Conservation (phyloP, 2,113 vertebrate species). For the Saccopteryx bilineata region DNA sequence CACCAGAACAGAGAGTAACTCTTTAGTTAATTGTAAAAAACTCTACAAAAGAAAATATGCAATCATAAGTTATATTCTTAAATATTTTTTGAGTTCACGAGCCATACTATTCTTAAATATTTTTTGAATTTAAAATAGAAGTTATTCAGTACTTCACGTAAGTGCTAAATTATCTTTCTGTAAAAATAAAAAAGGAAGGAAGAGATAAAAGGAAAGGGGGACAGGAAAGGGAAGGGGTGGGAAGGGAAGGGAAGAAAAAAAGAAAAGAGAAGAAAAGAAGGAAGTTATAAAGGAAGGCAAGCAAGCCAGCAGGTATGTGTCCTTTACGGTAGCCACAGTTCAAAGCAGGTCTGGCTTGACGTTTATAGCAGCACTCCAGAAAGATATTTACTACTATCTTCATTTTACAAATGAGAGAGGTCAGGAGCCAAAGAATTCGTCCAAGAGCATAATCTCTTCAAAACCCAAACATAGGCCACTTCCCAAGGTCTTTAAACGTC, state of each 20-base stretch:
- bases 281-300: not conserved
- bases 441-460: not conserved
- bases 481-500: too few species aligned
- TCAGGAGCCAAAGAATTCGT: not conserved
- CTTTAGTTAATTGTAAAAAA: slow-evolving; percentile 19
- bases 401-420: not conserved
- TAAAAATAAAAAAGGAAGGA: not conserved
- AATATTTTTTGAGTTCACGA: not conserved
- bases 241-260: not conserved
- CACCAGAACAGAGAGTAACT: not conserved
- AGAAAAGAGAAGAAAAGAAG: too few species aligned
- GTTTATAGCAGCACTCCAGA: not conserved
- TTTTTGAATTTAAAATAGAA: not conserved
- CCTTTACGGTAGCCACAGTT: not conserved
- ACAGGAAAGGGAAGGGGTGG: rapidly evolving
- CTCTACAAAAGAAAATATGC: slow-evolving; percentile 42
- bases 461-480: rapidly evolving
- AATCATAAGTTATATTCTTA: not conserved
- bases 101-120: not conserved
- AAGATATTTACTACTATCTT: not conserved
- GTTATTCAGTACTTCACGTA: not conserved
- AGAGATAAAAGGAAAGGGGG: too few species aligned
- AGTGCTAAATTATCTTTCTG: not conserved
- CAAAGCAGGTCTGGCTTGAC: not conserved
- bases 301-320: not conserved